phyloP scores from a whole-genome alignment of 30 jellyfish, hydroid and myxozoan species.

The Pelagia noctiluca region DNA sequence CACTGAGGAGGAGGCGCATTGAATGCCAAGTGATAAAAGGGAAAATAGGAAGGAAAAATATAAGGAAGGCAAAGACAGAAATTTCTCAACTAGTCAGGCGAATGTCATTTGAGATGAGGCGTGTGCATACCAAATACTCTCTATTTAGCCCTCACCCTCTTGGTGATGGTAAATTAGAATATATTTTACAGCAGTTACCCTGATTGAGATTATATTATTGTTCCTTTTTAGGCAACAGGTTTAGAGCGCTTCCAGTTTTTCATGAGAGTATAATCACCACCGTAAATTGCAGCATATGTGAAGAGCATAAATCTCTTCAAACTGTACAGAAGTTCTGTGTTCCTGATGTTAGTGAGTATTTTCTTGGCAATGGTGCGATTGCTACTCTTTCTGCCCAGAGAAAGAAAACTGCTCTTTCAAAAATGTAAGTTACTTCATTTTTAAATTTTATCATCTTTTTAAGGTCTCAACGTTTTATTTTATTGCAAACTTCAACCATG shows the following conservation, averaged over 20 bases:
- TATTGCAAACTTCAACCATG: background rate
- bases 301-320: background rate
- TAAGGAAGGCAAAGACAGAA: too few species aligned
- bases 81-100: too few species aligned
- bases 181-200: too few species aligned
- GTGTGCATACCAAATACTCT: background rate
- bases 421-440: constrained; percentile 14
- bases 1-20: too few species aligned
- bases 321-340: background rate
- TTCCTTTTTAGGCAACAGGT: too few species aligned
- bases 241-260: constrained; percentile 1
- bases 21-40: too few species aligned
- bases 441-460: background rate
- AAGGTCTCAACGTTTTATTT: background rate
- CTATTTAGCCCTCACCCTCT: too few species aligned
- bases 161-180: too few species aligned
- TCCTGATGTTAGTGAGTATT: constrained; percentile 33
- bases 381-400: constrained; percentile 31
- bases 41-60: too few species aligned
- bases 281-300: background rate
- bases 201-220: too few species aligned
- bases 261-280: background rate
- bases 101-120: too few species aligned
- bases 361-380: background rate
- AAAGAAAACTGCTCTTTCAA: constrained; percentile 45